These are phyloP conservation scores for Cisticola juncidis DNA, from an alignment of 2,113 vertebrate species.

Conservation along the genomic window DNA sequence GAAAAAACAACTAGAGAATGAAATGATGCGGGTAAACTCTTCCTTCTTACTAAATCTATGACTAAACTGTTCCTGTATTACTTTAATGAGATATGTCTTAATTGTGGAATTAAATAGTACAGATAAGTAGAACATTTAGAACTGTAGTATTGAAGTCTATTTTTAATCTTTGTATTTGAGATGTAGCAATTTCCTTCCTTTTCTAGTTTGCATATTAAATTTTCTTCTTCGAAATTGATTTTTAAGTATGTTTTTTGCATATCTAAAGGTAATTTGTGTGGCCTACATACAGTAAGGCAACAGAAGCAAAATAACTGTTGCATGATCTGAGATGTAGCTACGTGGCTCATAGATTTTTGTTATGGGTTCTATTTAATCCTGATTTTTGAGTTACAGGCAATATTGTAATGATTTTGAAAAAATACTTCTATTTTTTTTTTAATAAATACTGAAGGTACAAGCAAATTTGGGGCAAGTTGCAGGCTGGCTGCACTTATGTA, in stretches of 20 bases:
- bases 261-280: not conserved
- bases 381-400: not conserved
- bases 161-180: not conserved
- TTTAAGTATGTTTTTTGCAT: not conserved
- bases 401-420: not conserved
- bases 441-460: not conserved
- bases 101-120: not conserved
- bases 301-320: not conserved
- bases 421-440: not conserved
- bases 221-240: not conserved
- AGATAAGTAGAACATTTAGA: not conserved
- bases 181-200: not conserved
- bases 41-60: slow-evolving; percentile 24
- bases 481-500: not conserved
- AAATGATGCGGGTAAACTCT: slow-evolving; percentile 93
- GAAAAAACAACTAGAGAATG: slow-evolving; percentile 95
- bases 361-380: not conserved
- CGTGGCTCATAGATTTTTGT: not conserved
- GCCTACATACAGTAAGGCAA: not conserved
- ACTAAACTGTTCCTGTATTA: not conserved
- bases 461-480: not conserved
- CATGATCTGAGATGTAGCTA: not conserved
- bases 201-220: not conserved
- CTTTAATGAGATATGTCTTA: not conserved
- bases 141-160: not conserved